phyloP scores from a whole-genome alignment of 2,113 vertebrate species.

The Poeciliopsis retropinna region DNA sequence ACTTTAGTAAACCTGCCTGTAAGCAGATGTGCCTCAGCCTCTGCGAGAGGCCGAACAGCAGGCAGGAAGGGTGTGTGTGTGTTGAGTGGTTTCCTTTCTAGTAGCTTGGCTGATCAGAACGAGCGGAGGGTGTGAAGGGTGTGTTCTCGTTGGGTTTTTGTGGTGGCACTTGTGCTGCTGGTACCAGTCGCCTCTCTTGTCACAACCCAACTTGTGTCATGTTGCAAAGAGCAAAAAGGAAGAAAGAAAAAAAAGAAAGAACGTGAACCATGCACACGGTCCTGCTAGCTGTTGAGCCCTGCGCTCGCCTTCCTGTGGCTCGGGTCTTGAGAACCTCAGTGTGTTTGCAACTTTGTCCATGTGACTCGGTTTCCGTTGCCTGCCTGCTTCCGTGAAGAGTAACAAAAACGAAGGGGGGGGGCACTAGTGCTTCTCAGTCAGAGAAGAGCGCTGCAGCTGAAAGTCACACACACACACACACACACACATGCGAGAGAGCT shows the following conservation, averaged over 20 bases:
- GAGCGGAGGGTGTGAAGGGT: conserved; percentile 68
- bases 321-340: conserved; percentile 55
- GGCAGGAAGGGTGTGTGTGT: conserved; percentile 81
- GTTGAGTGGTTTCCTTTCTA: conserved; percentile 80
- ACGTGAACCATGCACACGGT: background rate
- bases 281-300: conserved; percentile 35
- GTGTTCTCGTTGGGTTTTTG: conserved; percentile 72
- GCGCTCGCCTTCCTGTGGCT: conserved; percentile 58
- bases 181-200: background rate
- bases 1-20: background rate
- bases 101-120: conserved; percentile 68
- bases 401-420: conserved; percentile 12
- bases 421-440: conserved; percentile 35
- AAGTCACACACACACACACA: conserved; percentile 11
- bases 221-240: conserved; percentile 1
- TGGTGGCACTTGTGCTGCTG: conserved; percentile 51
- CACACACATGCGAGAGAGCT: background rate
- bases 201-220: background rate
- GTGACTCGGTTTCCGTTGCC: conserved; percentile 82
- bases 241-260: background rate
- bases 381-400: conserved; percentile 81
- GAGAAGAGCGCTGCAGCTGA: conserved; percentile 40
- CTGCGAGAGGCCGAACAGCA: conserved; percentile 47
- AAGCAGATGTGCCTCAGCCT: background rate
- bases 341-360: conserved; percentile 76